Percentiles rank a stretch among this genome's conserved stretches.
These are phyloP conservation scores for Naso thynnoides DNA, from an alignment of 2,797 vertebrate genomes.

Conservation along the genomic window DNA sequence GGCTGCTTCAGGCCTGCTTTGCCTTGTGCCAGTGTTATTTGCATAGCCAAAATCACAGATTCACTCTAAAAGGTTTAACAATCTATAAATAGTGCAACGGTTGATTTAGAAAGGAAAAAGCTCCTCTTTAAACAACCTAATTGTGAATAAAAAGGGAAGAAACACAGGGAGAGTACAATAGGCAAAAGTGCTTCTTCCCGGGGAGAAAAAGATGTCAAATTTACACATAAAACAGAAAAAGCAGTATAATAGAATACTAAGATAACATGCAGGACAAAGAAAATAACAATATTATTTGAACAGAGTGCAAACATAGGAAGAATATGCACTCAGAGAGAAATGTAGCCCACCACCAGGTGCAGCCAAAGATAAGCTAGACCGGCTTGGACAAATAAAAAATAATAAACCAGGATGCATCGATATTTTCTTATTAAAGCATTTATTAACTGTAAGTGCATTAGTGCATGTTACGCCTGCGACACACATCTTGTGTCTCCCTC, in stretches of 20 bases:
- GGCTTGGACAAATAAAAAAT: background rate
- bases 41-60: slow-evolving; percentile 1
- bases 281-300: background rate
- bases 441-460: background rate
- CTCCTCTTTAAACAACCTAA: background rate
- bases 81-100: background rate
- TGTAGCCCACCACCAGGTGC: background rate
- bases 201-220: background rate
- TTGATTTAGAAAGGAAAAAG: background rate
- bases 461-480: no score
- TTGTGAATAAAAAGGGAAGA: background rate
- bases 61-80: background rate
- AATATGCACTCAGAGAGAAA: background rate
- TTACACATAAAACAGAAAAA: background rate
- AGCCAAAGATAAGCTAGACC: background rate
- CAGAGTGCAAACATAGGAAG: background rate
- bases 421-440: slow-evolving; percentile 2
- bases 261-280: background rate
- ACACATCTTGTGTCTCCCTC: no score
- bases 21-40: background rate
- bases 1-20: background rate
- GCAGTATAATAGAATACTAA: no score
- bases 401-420: background rate
- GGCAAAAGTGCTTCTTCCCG: background rate
- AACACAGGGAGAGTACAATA: no score